These are phyloP conservation scores for Antennarius striatus DNA, from an alignment of 2,113 vertebrate species.

Conservation along the genomic window DNA sequence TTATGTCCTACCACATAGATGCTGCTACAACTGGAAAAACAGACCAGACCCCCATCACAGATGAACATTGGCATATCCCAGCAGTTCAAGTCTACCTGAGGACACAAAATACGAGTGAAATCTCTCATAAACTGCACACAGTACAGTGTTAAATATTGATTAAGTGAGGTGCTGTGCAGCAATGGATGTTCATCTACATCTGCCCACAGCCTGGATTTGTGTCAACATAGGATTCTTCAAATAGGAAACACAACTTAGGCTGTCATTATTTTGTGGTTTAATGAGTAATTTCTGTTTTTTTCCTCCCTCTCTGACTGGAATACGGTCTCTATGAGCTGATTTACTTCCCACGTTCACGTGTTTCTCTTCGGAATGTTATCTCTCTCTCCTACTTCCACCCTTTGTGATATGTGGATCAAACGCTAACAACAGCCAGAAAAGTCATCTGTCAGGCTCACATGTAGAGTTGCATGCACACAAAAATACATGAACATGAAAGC, in stretches of 20 bases:
- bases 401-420: conserved; percentile 74
- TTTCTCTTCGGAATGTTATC: conserved; percentile 76
- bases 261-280: conserved; percentile 33
- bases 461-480: conserved; percentile 6
- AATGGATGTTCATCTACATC: background rate
- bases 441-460: conserved; percentile 67
- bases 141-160: background rate
- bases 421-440: conserved; percentile 69
- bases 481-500: conserved; percentile 19
- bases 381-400: conserved; percentile 65
- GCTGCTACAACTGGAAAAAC: no score
- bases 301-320: conserved; percentile 47
- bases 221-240: conserved; percentile 24
- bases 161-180: background rate
- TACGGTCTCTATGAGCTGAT: conserved; percentile 52
- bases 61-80: no score
- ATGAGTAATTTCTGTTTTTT: conserved; percentile 68
- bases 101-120: background rate
- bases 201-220: background rate
- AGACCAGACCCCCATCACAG: no score
- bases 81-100: no score
- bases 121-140: background rate
- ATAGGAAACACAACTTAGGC: conserved; percentile 21
- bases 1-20: no score
- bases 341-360: conserved; percentile 69